Evolutionary conservation across 2,113 vertebrate species (phyloP).

Genomic region (Phrynocephalus versicolor): DNA sequence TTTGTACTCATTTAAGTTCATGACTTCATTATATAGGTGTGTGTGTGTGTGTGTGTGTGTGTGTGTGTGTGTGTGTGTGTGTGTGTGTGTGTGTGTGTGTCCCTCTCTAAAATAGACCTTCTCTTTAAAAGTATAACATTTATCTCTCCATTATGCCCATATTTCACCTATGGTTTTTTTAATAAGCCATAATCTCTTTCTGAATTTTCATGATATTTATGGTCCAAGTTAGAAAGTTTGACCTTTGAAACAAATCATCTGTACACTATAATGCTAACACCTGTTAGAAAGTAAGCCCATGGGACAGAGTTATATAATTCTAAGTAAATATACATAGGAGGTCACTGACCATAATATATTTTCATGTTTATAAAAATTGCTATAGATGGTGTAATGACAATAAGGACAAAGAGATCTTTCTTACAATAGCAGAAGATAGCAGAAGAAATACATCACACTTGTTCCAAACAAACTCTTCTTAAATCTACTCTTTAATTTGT

Average conservation of each 20-base stretch:
- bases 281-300: not conserved
- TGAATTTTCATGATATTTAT: not conserved
- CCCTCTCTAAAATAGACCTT: no score
- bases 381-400: conserved; percentile 15
- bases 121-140: not conserved
- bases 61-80: no score
- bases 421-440: conserved; percentile 48
- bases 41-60: no score
- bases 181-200: not conserved
- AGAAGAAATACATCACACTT: conserved; percentile 42
- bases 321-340: not conserved
- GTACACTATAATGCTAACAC: not conserved
- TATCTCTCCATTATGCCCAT: not conserved
- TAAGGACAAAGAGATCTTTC: not conserved
- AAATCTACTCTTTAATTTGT: conserved; percentile 63
- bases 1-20: not conserved
- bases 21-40: not conserved
- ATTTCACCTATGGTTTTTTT: not conserved
- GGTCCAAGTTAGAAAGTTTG: conserved; percentile 14
- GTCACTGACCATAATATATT: not conserved
- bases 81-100: no score
- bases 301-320: not conserved
- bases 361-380: not conserved
- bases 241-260: conserved; percentile 11
- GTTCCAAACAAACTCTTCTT: conserved; percentile 51